Base-by-base conservation (phyloP, 2,797 vertebrate genomes). In the Adrianichthys oophorus region DNA sequence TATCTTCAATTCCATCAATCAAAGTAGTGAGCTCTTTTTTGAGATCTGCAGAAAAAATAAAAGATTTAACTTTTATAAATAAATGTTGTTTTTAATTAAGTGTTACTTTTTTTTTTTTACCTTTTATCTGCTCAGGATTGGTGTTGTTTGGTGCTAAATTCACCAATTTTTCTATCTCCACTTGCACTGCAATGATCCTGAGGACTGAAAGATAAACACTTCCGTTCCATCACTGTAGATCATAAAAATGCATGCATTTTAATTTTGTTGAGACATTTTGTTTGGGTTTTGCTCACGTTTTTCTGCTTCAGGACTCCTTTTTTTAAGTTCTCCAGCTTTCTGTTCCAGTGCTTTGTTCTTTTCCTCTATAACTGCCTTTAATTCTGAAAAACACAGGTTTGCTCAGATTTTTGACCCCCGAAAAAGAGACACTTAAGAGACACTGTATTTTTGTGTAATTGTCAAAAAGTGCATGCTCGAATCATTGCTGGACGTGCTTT, bases 151-250 rank as follows among this genome's bases (percentile, higher is more conserved):
- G 3, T 26, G 64, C 66, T 4, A 40, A n/a, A 10, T 1, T 46
- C 1, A 3, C 15, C n/a, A 62, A 7, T 17, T 40, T 70, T 13
- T 65, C 66, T 19, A 86, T 72, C 47, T 81, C 45, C 42, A 53
- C 67, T 65, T 84, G 83, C 24, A 75, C 0, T 1, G 32, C 0
- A 41, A 89, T 51, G 7, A 86, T 80, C 46, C 70, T 44, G 5
- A 87, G 26, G 52, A 86, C 87, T 89, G 52, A 58, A 59, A 52
- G 43, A 61, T 3, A 5, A 18, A 54, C 1, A 7, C 17, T 15
- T 6, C 13, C 15, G 29, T 53, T 56, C 19, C 3, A n/a, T 7
- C 8, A 14, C 0, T 18, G 7, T 16, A 15, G 18, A 12, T 8
- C 6, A 40, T 46, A 7, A 52, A 50, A 45, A 2, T 24, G 1